Conservation (phyloP, 2,113 vertebrate species). For the Varanus salvator region DNA sequence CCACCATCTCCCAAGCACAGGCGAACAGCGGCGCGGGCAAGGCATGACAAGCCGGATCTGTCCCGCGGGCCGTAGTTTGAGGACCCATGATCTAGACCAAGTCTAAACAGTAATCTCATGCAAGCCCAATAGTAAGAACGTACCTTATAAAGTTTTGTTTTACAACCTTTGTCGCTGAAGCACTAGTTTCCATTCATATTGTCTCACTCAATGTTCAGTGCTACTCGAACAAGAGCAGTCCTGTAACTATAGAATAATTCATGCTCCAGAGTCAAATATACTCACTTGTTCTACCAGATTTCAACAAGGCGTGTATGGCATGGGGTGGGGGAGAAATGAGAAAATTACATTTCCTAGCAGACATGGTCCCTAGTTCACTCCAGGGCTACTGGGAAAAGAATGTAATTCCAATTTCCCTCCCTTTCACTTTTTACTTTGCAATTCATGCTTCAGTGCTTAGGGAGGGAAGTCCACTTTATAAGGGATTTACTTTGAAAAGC, state of each 20-base stretch:
- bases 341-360: background rate
- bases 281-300: background rate
- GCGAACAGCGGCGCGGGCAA: too few species aligned
- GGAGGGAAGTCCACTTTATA: too few species aligned
- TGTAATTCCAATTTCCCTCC: too few species aligned
- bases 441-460: too few species aligned
- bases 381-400: background rate
- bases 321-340: background rate
- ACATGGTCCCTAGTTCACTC: background rate
- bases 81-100: background rate
- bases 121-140: background rate
- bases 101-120: background rate
- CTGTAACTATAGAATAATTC: too few species aligned
- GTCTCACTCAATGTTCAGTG: background rate
- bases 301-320: background rate
- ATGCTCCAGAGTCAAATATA: background rate
- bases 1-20: too few species aligned
- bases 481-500: too few species aligned
- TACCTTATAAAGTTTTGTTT: background rate
- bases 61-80: too few species aligned
- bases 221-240: background rate
- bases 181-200: background rate
- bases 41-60: too few species aligned
- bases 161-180: background rate
- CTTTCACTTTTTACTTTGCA: too few species aligned